Evolutionary conservation across 2,888 invertebrate species (phyloP), one percentile per base, ranked within the genome.

Genomic region (Spodoptera picta): DNA sequence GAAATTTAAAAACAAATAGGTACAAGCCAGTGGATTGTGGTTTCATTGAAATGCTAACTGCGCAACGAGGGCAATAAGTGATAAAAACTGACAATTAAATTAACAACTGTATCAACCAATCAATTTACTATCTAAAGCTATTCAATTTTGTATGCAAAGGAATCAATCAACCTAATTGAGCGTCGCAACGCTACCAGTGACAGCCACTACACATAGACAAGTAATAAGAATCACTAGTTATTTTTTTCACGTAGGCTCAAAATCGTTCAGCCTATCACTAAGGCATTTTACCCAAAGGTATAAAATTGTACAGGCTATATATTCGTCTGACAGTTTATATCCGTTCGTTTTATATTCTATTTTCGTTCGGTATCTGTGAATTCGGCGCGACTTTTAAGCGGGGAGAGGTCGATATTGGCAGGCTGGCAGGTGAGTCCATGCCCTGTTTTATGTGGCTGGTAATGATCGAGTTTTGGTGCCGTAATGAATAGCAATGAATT

Each of bases 401-500:
- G 50, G 47, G 47, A 42, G 65, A 64, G 71, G 72, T 56, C n/a
- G 31, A 42, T 59, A 47, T 54, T 51, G 52, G 36, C 36, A 55
- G 48, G 31, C 5, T 44, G 41, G 61, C 24, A 69, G 75, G 69
- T 46, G 36, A 45, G 49, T 54, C 42, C 51, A 45, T 60, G 50
- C 53, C 70, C 59, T 64, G 47, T 64, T 72, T 69, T 74, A 71
- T 74, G 53, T 57, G 42, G 49, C 46, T 53, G 52, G 46, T 54
- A 74, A 71, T 59, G 56, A 71, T 69, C 53, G 50, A 56, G 70
- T 49, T 60, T 54, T 51, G 50, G 53, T 60, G 59, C 42, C 36
- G 53, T 75, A 75, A 69, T 72, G 75, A 72, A 69, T 74, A 69
- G 42, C 56, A 65, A 75, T 74, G 64, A 64, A 74, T 69, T 57